Base-by-base conservation (phyloP, 2,888 invertebrate genomes). In the Cephalotes varians region DNA sequence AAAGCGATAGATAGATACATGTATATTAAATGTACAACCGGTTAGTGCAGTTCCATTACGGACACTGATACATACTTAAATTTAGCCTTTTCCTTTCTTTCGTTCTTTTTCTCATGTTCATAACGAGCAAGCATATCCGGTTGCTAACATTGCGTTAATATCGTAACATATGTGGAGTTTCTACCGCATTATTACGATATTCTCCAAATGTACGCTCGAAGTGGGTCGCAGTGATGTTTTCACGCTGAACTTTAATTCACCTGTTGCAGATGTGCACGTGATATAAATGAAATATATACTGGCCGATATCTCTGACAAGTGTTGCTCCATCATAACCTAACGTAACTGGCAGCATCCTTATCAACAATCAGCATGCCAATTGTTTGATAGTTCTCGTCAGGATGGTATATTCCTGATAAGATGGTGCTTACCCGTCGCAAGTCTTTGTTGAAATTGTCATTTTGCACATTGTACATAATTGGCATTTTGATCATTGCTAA, bases 351-450 rank as follows among this genome's bases (percentile, higher is more conserved):
- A 64, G 12, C n/a, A 40, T 40, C 15, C 40, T 40, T 40, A 40
- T 40, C 40, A 64, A 28, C 37, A 44, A 10, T 44, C 28, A 54
- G 4, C n/a, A 54, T 65, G 28, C 12, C 12, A 5, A 58, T 34
- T 21, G 31, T 58, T 18, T 21, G 47, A 34, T 9, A 58, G 2
- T 28, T n/a, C 1, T 6, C 62, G 21, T 65, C 64, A 65, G 40
- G 28, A 65, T 65, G 64, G 28, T 47, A 28, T 7, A 44, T 0
- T 44, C 25, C 15, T 31, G 25, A 25, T 87, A 88, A 85, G 81
- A 91, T 90, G 88, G 83, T 87, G 80, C 56, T 86, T 72, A 81
- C 67, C 15, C 87, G 90, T 18, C 89, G 88, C 64, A 91, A 86
- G 83, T 77, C 82, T 12, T 31, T 88, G 28, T 51, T 88, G 21